Conservation (phyloP, 2,113 vertebrate species). For the Daubentonia madagascariensis region DNA sequence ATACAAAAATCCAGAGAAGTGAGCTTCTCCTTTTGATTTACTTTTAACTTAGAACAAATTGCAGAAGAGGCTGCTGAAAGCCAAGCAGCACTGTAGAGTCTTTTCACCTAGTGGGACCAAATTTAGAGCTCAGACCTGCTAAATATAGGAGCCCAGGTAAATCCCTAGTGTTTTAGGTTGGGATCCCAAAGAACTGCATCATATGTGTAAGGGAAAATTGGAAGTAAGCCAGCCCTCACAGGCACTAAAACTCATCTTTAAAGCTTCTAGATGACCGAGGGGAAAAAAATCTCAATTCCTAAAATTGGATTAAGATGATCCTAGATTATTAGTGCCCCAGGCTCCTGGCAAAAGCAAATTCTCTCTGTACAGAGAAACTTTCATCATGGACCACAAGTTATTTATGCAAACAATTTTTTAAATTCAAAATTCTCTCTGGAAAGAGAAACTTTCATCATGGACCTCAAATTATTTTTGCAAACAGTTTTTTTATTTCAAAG, state of each 20-base stretch:
- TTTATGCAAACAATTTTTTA: not conserved
- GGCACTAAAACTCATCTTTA: not conserved
- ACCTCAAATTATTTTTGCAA: not conserved
- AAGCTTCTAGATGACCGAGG: not conserved
- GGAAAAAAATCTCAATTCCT: not conserved
- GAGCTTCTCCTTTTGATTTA: not conserved
- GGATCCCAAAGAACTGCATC: not conserved
- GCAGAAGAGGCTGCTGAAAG: not conserved
- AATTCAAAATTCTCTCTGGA: not conserved
- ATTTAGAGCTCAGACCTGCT: not conserved
- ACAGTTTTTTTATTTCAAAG: not conserved
- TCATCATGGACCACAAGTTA: not conserved
- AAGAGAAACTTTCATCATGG: not conserved
- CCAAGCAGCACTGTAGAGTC: not conserved
- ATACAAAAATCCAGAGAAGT: not conserved
- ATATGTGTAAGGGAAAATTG: not conserved
- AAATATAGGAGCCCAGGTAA: not conserved
- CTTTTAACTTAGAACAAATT: not conserved
- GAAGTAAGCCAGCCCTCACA: not conserved
- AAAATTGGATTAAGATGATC: not conserved
- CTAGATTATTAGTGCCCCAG: not conserved
- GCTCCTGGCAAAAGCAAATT: not conserved
- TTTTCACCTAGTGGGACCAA: not conserved
- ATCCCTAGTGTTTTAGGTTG: not conserved
- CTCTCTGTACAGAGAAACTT: not conserved